A percentile compares a stretch with the other conserved stretches of the same genome.
Evolutionary conservation across 2,888 invertebrate genomes (phyloP).

Genomic region (Dynastes tityus): DNA sequence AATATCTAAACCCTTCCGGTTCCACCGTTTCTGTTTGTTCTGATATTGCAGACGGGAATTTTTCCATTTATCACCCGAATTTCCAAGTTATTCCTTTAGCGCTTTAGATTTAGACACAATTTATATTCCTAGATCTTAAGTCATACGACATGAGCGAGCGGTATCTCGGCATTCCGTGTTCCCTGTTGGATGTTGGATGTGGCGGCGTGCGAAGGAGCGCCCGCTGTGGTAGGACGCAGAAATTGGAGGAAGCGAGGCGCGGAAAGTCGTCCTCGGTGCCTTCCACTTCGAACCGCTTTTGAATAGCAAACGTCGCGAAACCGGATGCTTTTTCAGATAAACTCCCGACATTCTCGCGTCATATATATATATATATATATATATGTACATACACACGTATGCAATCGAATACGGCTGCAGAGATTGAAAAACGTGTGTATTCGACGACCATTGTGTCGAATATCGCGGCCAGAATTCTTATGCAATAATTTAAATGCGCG

Average conservation of each 20-base stretch:
- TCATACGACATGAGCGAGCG: constrained; percentile 54
- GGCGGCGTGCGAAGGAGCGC: not conserved
- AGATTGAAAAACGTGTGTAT: constrained; percentile 65
- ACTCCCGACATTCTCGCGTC: constrained; percentile 62
- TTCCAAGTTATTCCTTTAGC: constrained; percentile 34
- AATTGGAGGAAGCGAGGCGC: constrained; percentile 16
- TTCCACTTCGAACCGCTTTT: constrained; percentile 48
- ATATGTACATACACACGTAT: not conserved
- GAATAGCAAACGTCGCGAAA: constrained; percentile 60
- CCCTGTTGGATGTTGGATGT: constrained; percentile 2
- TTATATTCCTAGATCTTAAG: constrained; percentile 55
- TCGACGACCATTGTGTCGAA: constrained; percentile 55
- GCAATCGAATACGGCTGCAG: constrained; percentile 55
- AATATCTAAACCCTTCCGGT: not conserved
- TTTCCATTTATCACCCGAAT: constrained; percentile 30
- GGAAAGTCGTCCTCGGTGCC: constrained; percentile 12
- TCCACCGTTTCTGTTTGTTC: constrained; percentile 6
- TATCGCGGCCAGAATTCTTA: constrained; percentile 48
- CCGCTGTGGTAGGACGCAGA: not conserved
- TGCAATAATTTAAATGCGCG: constrained; percentile 43
- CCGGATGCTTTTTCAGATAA: constrained; percentile 61
- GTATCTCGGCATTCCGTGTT: constrained; percentile 54
- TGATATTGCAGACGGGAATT: constrained; percentile 11
- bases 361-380: constrained; percentile 57
- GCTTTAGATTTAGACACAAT: constrained; percentile 44